Evolutionary conservation across 2,113 vertebrate species (phyloP).

Genomic region (Lanius collurio): DNA sequence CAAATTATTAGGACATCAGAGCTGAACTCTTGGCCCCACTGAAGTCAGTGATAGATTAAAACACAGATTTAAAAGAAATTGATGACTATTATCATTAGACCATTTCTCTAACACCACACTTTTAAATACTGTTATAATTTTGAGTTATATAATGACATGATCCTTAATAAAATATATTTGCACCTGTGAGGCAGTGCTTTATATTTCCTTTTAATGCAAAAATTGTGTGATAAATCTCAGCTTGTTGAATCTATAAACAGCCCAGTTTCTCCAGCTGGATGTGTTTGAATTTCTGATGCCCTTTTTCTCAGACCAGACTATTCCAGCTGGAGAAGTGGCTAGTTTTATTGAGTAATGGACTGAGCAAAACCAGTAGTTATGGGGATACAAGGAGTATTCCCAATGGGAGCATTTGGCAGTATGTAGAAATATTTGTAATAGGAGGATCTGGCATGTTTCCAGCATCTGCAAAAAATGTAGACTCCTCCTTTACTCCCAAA

Average conservation of each 20-base stretch:
- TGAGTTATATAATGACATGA: background rate
- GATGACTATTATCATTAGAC: background rate
- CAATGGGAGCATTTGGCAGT: conserved; percentile 29
- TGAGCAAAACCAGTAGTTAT: conserved; percentile 58
- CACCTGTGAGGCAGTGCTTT: conserved; percentile 9
- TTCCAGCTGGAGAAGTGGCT: conserved; percentile 25
- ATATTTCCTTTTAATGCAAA: background rate
- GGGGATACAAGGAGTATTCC: conserved; percentile 11
- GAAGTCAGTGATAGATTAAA: background rate
- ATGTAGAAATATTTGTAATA: conserved; percentile 48
- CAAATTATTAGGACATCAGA: conserved; percentile 1
- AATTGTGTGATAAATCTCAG: background rate
- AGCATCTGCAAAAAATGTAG: conserved; percentile 53
- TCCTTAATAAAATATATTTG: conserved; percentile 16
- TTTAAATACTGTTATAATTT: conserved; percentile 48
- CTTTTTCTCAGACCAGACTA: background rate
- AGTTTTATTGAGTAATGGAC: conserved; percentile 38
- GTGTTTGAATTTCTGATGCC: background rate
- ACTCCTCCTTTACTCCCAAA: conserved; percentile 48
- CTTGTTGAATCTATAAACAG: background rate
- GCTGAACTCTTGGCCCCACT: background rate
- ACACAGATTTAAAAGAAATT: background rate
- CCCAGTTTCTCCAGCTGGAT: background rate
- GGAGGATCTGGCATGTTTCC: conserved; percentile 13
- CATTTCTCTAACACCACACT: conserved; percentile 26